Base-by-base conservation (phyloP, 2,113 vertebrate species). In the Neodontobutis hainanensis region DNA sequence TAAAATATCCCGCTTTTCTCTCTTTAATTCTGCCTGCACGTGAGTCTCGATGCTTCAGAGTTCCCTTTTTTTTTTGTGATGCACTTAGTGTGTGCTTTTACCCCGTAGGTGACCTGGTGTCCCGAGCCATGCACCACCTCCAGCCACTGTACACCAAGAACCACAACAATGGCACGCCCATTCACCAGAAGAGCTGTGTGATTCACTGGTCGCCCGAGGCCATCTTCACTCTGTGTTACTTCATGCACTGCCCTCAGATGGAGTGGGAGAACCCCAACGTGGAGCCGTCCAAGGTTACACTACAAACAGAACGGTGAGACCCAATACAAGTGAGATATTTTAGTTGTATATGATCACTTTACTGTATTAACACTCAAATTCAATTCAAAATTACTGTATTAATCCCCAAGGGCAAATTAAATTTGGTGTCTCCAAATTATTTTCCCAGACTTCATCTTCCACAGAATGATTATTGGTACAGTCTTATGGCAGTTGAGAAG, bases 161-260 rank as follows among this genome's bases (percentile, higher is more conserved):
- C 80, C 92, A 94, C 0, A 95, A 91, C 78, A 98, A 98, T 0
- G 95, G 95, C 50, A 98, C 96, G 0, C 96, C 97, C 0, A 87
- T 97, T 81, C 96, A 97, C 86, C 94, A 96, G 83, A 96, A 94
- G 71, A 92, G 92, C 40, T 19, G 74, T 3, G 85, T 90, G 0
- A 92, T 97, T 16, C 96, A 97, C 88, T 99, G 97, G 97, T 94
- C 96, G 42, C 95, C 97, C 0, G 97, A 99, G 77, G 96, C 97
- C 4, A 92, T 99, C 56, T 97, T 98, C 81, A 98, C 97, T 0
- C 95, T 99, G 16, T 99, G 97, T 88, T 99, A 99, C 87, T 99
- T 99, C 90, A 99, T 99, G 97, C 97, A 99, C 92, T 98, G 97
- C 71, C 97, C 96, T 0, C 97, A 99, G 76, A 97, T 98, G 94